These are phyloP conservation scores for Tapirus indicus DNA, from an alignment of 2,797 vertebrate genomes.

Conservation along the genomic window DNA sequence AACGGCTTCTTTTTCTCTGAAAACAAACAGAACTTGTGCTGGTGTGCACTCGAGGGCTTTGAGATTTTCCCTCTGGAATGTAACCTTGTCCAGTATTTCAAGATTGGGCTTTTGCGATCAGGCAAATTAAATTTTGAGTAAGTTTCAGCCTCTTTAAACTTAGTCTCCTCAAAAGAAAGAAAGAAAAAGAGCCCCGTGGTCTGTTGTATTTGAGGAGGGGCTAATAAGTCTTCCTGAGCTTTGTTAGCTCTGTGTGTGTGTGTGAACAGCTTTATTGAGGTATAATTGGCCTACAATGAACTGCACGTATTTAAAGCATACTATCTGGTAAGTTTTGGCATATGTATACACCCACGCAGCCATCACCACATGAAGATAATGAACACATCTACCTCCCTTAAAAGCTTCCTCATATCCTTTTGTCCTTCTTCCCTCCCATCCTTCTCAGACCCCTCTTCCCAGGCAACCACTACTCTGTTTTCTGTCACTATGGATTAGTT, in stretches of 20 bases:
- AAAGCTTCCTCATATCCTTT: background rate
- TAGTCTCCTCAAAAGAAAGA: background rate
- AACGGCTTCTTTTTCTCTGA: slow-evolving; percentile 1
- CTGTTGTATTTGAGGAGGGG: background rate
- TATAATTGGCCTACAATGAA: background rate
- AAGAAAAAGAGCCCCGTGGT: background rate
- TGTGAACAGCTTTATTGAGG: background rate
- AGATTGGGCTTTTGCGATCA: background rate
- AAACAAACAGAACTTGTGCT: background rate
- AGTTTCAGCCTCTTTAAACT: background rate
- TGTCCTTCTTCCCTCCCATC: background rate
- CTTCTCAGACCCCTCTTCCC: background rate
- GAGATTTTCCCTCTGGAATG: background rate
- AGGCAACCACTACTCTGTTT: background rate
- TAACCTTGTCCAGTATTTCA: background rate
- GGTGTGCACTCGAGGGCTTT: background rate
- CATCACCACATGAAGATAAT: background rate
- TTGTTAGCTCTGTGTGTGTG: background rate
- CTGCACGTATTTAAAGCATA: background rate
- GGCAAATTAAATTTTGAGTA: background rate
- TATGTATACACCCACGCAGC: background rate
- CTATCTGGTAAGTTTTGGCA: background rate
- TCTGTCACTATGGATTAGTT: background rate
- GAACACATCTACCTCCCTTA: too few relatives aligned
- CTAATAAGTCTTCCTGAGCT: background rate